phyloP scores from a whole-genome alignment of 2,888 invertebrate genomes.

The Plusia festucae region DNA sequence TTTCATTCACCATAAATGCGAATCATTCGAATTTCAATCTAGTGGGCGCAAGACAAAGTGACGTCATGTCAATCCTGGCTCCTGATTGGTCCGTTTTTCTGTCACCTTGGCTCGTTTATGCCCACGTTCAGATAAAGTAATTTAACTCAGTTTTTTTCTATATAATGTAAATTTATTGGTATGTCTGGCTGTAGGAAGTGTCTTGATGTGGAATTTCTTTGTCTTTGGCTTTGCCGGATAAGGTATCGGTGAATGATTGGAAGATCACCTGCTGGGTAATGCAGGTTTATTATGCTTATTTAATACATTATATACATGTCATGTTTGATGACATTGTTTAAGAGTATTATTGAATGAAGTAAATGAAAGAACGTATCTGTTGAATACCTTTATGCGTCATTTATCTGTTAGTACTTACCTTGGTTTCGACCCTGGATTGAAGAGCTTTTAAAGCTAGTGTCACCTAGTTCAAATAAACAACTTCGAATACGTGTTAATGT shows the following conservation, averaged over 20 bases:
- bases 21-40: slow-evolving; percentile 49
- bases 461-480: too few relatives aligned
- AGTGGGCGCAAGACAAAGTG: slow-evolving; percentile 57
- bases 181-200: slow-evolving; percentile 48
- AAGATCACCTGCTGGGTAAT: slow-evolving; percentile 25
- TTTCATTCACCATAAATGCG: slow-evolving; percentile 56
- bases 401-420: neutral
- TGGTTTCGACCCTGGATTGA: neutral
- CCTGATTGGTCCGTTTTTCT: slow-evolving; percentile 48
- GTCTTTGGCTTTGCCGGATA: slow-evolving; percentile 30
- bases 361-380: neutral
- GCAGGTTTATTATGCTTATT: neutral
- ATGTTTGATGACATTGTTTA: neutral
- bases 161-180: slow-evolving; percentile 32
- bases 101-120: slow-evolving; percentile 59
- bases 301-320: neutral
- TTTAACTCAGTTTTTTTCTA: slow-evolving; percentile 51
- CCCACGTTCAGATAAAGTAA: slow-evolving; percentile 60
- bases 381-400: neutral
- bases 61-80: slow-evolving; percentile 48
- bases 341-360: neutral
- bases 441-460: too few relatives aligned
- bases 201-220: slow-evolving; percentile 45
- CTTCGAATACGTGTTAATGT: too few relatives aligned
- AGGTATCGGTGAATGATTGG: slow-evolving; percentile 23